A percentile compares a stretch with the other conserved stretches of the same genome.
Evolutionary conservation across 92 coral and sea anemone genomes (phyloP).

Genomic region (Micromussa lordhowensis): DNA sequence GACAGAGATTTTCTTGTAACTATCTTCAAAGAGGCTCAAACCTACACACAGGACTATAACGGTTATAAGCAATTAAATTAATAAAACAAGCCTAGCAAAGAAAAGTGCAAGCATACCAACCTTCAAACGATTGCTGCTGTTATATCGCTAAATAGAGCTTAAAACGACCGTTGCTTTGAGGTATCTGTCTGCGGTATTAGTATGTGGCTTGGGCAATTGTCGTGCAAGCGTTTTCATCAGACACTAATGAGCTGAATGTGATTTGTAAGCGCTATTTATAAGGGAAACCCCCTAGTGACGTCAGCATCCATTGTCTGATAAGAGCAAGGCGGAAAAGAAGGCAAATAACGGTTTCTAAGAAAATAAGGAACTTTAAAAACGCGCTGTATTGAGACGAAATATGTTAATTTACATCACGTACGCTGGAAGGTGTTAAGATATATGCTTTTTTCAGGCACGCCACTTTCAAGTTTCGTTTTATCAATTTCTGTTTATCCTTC

Average conservation of each 20-base stretch:
- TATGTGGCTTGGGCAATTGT: neutral
- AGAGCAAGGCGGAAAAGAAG: neutral
- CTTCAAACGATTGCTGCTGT: neutral
- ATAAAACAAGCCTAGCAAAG: neutral
- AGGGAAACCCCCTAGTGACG: slow-evolving; percentile 10
- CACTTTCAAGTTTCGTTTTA: neutral
- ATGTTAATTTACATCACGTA: neutral
- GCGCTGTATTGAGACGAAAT: neutral
- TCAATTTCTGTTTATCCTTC: neutral
- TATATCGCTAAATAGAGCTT: neutral
- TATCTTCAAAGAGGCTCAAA: too few relatives aligned
- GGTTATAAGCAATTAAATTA: neutral
- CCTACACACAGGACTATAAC: neutral
- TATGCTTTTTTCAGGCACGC: neutral
- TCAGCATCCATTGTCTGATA: neutral
- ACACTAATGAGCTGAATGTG: neutral
- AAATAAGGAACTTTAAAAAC: neutral
- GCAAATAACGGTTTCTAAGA: neutral
- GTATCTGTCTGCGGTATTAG: neutral
- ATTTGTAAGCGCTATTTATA: neutral
- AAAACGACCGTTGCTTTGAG: too few relatives aligned
- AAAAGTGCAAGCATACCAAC: neutral
- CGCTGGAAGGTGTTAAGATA: neutral
- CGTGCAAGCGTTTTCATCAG: neutral
- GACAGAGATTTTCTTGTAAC: too few relatives aligned